Base-by-base conservation (phyloP, 2,113 vertebrate genomes). In the Lepus americanus region DNA sequence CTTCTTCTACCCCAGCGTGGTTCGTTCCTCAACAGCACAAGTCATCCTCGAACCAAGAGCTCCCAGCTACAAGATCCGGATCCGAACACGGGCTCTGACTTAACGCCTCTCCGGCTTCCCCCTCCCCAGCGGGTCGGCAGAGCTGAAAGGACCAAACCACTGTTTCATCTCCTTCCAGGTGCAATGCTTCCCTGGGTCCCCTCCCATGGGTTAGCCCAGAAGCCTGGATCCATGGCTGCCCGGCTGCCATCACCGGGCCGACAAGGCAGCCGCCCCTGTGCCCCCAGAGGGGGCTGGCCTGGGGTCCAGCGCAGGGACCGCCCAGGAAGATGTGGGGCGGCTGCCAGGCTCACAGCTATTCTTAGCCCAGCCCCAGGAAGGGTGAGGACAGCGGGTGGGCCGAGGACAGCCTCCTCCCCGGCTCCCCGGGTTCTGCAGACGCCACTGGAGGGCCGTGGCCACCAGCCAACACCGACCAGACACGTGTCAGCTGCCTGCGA, bases 371-470 rank as follows among this genome's bases (percentile, higher is more conserved):
- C 69, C 27, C 78, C 5, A 0, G 1, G 19, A 13, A 49, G 36
- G 49, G 86, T n/a, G 63, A 96, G 73, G 36, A 63, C 33, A 22
- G 61, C 92, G 25, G 61, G 78, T 25, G n/a, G 16, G 25, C 73
- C 70, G 94, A 92, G 96, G 94, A 70, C 95, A 92, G 67, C 80
- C 70, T 84, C 90, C 88, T 73, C 53, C 53, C 88, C 74, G 55
- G 80, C 29, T 81, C 74, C 87, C 87, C 74, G n/a, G 44, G 16
- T 63, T 59, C 67, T 61, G 87, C 33, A 51, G 74, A 64, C 66
- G 49, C 70, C 59, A 89, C 74, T 17, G 64, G 55, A 69, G 44
- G 4, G 61, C 61, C 89, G 77, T 44, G 44, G 55, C 77, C 77
- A 63, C 61, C 73, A 39, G 81, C 74, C 53, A 76, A 92, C 29